Percentiles rank a stretch among this genome's conserved stretches.
phyloP scores from a whole-genome alignment of 1,140 invertebrate species.

The Drosophila dunni region DNA sequence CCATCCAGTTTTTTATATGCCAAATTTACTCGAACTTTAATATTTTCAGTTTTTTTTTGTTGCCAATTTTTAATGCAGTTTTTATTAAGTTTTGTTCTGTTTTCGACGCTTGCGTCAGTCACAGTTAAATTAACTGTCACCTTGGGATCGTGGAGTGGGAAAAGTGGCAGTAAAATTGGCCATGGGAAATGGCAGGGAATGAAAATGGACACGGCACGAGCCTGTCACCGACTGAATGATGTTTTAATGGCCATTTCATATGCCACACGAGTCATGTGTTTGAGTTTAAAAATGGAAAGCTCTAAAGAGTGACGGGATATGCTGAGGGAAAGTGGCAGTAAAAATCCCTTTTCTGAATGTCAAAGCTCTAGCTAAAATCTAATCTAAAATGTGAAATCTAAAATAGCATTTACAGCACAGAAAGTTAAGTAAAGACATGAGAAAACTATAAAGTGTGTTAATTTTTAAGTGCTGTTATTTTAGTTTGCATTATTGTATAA shows the following conservation, averaged over 20 bases:
- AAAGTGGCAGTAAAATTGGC: not conserved
- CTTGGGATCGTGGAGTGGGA: conserved; percentile 35
- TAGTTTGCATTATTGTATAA: too few relatives aligned
- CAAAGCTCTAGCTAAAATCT: conserved; percentile 8
- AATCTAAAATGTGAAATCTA: not conserved
- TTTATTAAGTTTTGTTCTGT: conserved; percentile 35
- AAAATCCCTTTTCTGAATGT: not conserved
- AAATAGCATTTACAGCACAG: conserved; percentile 1
- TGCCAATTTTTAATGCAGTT: conserved; percentile 44
- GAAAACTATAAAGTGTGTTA: too few relatives aligned
- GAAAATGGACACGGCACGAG: conserved; percentile 12
- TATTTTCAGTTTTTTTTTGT: conserved; percentile 34
- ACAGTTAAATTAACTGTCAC: conserved; percentile 71
- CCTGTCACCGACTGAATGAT: conserved; percentile 65
- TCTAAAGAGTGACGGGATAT: not conserved
- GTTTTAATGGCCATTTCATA: conserved; percentile 61
- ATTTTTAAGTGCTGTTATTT: too few relatives aligned
- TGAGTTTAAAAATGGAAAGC: conserved; percentile 15
- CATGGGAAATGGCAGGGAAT: not conserved
- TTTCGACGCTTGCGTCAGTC: conserved; percentile 54
- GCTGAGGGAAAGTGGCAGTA: not conserved
- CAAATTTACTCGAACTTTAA: conserved; percentile 60
- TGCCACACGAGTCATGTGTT: conserved; percentile 14
- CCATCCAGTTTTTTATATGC: conserved; percentile 53
- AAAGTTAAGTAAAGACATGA: not conserved